Evolutionary conservation across 2,888 invertebrate species (phyloP).

Genomic region (Cheilosia grossa): DNA sequence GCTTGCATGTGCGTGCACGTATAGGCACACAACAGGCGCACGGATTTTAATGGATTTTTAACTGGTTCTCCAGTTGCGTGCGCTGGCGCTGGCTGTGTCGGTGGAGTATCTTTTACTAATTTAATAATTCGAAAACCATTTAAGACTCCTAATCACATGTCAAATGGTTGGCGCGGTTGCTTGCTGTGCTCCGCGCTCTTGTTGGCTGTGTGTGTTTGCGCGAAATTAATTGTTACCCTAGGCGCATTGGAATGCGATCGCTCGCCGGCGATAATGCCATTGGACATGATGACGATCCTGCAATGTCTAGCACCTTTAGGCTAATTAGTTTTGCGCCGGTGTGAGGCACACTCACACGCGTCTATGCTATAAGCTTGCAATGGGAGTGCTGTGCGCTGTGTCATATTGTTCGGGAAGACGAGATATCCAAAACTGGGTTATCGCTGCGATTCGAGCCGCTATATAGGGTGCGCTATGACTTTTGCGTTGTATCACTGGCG

Average conservation of each 20-base stretch:
- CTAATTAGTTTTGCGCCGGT: slow-evolving; percentile 51
- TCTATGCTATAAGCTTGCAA: no score
- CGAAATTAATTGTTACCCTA: slow-evolving; percentile 63
- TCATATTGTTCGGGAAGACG: slow-evolving; percentile 8
- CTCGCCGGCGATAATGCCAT: slow-evolving; percentile 46
- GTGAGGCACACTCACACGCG: neutral
- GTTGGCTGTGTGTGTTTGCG: neutral
- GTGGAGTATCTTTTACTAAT: slow-evolving; percentile 80
- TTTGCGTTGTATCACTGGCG: slow-evolving; percentile 15
- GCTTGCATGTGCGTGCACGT: slow-evolving; percentile 26
- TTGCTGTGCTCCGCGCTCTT: slow-evolving; percentile 2
- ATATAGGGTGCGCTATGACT: slow-evolving; percentile 44
- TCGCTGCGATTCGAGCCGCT: slow-evolving; percentile 30
- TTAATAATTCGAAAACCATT: slow-evolving; percentile 83
- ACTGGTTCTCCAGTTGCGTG: slow-evolving; percentile 79
- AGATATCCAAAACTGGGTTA: slow-evolving; percentile 56
- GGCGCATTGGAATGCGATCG: slow-evolving; percentile 63
- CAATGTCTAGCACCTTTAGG: slow-evolving; percentile 61
- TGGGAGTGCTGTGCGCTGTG: slow-evolving; percentile 2
- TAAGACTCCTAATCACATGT: slow-evolving; percentile 83
- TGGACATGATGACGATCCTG: slow-evolving; percentile 40
- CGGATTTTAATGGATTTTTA: slow-evolving; percentile 81
- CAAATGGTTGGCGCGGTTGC: slow-evolving; percentile 55
- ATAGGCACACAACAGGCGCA: slow-evolving; percentile 11
- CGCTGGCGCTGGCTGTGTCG: slow-evolving; percentile 6